phyloP scores from a whole-genome alignment of 1,140 invertebrate species.

The Himalopsyche phryganea region DNA sequence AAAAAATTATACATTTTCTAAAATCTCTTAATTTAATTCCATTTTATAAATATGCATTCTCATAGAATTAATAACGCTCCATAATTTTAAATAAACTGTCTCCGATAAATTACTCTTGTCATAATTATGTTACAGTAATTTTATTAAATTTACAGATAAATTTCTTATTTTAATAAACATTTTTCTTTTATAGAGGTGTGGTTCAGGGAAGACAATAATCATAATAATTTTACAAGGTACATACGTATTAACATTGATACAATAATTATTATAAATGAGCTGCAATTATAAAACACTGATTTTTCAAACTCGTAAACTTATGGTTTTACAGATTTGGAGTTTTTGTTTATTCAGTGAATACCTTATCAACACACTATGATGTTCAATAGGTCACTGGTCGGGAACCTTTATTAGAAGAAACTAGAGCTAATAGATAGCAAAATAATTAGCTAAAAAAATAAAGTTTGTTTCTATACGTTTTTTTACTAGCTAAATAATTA shows the following conservation, averaged over 20 bases:
- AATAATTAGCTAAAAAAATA: too few relatives aligned
- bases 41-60: background rate
- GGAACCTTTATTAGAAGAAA: too few relatives aligned
- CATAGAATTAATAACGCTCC: conserved; percentile 3
- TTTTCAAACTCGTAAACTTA: too few relatives aligned
- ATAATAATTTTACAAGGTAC: conserved; percentile 20
- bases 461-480: too few relatives aligned
- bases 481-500: too few relatives aligned
- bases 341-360: background rate
- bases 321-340: background rate
- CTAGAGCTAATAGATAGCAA: too few relatives aligned
- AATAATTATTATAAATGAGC: too few relatives aligned
- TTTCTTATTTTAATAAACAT: conserved; percentile 8
- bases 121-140: background rate
- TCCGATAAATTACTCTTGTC: background rate
- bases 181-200: conserved; percentile 12
- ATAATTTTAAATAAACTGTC: conserved; percentile 5
- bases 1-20: conserved; percentile 3
- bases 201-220: conserved; percentile 28
- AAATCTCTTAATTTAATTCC: background rate
- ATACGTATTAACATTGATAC: too few relatives aligned
- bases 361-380: too few relatives aligned
- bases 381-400: too few relatives aligned
- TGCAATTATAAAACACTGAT: too few relatives aligned
- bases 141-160: conserved; percentile 2